Percentiles rank a stretch among this genome's conserved stretches.
Evolutionary conservation across 2,797 vertebrate genomes (phyloP).

Genomic region (Pangasius djambal): DNA sequence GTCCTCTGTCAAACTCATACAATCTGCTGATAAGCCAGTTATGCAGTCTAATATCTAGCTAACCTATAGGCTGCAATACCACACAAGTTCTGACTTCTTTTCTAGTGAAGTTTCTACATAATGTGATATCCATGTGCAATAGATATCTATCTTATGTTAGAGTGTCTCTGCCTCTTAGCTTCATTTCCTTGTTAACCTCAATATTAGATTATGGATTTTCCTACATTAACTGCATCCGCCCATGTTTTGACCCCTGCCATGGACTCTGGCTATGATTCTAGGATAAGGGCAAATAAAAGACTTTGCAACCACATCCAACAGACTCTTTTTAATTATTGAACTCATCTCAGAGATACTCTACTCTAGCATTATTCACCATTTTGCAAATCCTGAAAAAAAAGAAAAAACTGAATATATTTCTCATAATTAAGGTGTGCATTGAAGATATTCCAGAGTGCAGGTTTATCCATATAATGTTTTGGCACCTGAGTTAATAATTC

Average conservation of each 20-base stretch:
- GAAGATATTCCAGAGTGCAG: neutral
- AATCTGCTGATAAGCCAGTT: neutral
- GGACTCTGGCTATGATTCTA: neutral
- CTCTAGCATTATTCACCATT: too few relatives aligned
- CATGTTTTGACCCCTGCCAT: neutral
- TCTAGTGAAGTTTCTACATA: neutral
- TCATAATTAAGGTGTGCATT: neutral
- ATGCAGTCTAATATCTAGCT: neutral
- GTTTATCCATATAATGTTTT: neutral
- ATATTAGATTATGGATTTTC: conserved; percentile 1
- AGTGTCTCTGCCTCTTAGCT: conserved; percentile 3
- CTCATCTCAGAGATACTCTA: neutral
- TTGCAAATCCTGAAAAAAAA: neutral
- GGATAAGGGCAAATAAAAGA: neutral
- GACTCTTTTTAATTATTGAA: neutral
- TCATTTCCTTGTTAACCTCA: neutral
- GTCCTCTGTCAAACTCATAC: neutral
- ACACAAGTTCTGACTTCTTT: neutral
- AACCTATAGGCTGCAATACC: neutral
- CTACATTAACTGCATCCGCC: neutral
- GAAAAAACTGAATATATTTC: neutral
- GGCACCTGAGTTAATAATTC: neutral
- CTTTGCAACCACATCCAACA: neutral
- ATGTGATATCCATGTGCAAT: neutral
- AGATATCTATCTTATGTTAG: neutral